Evolutionary conservation across 1,140 invertebrate species (phyloP), one percentile per base, ranked within the genome.

Genomic region (Drosophila lini): DNA sequence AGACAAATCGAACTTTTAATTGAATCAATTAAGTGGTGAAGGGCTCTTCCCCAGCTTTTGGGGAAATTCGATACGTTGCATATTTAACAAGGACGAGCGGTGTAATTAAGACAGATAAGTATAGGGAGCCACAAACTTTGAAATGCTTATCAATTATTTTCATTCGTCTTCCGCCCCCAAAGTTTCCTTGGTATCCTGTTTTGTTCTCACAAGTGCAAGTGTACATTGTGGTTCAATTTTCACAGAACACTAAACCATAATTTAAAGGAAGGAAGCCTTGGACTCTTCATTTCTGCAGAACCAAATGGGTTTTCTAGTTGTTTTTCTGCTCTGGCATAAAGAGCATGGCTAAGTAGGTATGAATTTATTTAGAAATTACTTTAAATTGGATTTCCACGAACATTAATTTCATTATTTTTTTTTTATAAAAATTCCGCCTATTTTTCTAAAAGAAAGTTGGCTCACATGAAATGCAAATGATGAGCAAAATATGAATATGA

Each of bases 81-180:
- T 75, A 57, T 65, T 75, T 65, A 68, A 55, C 55, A 56, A 56
- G 73, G 62, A 8, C 15, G n/a, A 53, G 50, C 16, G 41, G 15
- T 42, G 36, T 77, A 77, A 77, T 77, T 77, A 68, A 68, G 62
- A 50, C 55, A 11, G 61, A 42, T 53, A 67, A 59, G 42, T 48
- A 42, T 16, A 19, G 40, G 25, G 36, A 6, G 31, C 48, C n/a
- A 10, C 16, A 52, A 67, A 76, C 36, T 68, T 76, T 59, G 60
- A 76, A 76, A 45, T 19, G 60, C 32, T 75, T 58, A 75, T 75
- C 52, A 75, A 75, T 75, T 75, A 74, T 62, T 61, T 74, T 38
- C 34, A 19, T 48, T 58, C 9, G 55, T 19, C 15, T 19, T 32
- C 31, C 9, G 34, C 15, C 62, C 63, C 16, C 8, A 36, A 25